A percentile compares a stretch with the other conserved stretches of the same genome.
Evolutionary conservation across 2,797 vertebrate genomes (phyloP).

Genomic region (Pantherophis alleghaniensis): DNA sequence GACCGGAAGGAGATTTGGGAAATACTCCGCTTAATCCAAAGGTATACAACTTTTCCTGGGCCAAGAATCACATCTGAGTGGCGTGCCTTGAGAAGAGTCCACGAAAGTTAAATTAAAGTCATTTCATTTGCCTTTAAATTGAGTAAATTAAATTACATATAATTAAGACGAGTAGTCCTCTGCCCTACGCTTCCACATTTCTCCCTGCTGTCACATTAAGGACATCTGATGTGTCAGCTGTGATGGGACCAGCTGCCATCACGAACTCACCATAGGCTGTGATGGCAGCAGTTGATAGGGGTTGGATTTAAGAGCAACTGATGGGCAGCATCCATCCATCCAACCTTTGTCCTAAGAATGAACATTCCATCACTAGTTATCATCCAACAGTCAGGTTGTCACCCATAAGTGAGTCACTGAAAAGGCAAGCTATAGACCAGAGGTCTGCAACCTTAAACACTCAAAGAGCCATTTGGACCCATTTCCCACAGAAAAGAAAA

Average conservation of each 20-base stretch:
- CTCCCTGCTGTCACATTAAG: not conserved
- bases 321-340: not conserved
- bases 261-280: not conserved
- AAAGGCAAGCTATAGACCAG: not conserved
- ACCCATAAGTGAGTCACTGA: not conserved
- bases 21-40: not conserved
- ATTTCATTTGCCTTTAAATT: not conserved
- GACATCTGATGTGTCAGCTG: not conserved
- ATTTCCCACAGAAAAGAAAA: no score
- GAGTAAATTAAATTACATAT: not conserved
- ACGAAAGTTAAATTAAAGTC: not conserved
- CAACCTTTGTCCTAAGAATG: not conserved
- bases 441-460: no score
- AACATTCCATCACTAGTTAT: not conserved
- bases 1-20: not conserved
- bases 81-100: not conserved
- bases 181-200: not conserved
- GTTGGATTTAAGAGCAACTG: not conserved
- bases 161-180: not conserved
- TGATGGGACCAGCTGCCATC: not conserved
- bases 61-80: not conserved
- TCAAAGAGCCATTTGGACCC: no score
- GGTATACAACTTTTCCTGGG: not conserved
- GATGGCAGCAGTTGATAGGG: not conserved
- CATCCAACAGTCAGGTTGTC: not conserved